Conservation (phyloP, 2,797 vertebrate species). For the Distichodus sexfasciatus region DNA sequence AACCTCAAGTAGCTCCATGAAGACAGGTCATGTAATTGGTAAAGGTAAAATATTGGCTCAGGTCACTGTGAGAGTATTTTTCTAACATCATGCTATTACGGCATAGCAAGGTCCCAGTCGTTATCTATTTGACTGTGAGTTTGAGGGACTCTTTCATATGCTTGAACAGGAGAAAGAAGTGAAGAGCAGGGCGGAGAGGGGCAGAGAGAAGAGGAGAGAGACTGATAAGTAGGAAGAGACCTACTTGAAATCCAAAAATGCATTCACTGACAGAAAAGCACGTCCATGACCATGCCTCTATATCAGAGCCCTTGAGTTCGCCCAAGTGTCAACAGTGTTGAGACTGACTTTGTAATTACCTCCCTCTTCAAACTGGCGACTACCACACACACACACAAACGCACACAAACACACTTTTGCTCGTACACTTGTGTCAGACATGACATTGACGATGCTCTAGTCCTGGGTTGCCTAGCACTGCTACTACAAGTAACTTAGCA, state of each 20-base stretch:
- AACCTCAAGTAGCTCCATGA: too few species aligned
- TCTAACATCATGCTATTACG: too few species aligned
- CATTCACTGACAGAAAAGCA: constrained; percentile 5
- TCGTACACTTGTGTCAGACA: background rate
- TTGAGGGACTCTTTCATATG: background rate
- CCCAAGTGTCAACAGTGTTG: constrained; percentile 3
- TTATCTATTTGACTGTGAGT: background rate
- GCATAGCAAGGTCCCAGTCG: too few species aligned
- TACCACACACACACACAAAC: background rate
- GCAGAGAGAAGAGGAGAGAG: background rate
- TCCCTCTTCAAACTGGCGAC: constrained; percentile 22
- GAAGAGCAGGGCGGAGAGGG: too few species aligned
- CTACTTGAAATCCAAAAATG: constrained; percentile 5
- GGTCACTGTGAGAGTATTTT: too few species aligned
- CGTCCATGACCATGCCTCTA: background rate
- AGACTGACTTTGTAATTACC: constrained; percentile 45
- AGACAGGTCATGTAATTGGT: too few species aligned
- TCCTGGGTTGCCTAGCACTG: constrained; percentile 46
- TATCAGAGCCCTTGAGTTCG: constrained; percentile 16
- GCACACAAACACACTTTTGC: background rate
- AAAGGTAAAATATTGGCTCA: too few species aligned
- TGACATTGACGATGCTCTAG: constrained; percentile 11
- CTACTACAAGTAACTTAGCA: constrained; percentile 46
- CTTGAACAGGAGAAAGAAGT: background rate
- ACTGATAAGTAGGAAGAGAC: background rate